Conservation (phyloP, 1,140 invertebrate species). For the Drosophila melanica region DNA sequence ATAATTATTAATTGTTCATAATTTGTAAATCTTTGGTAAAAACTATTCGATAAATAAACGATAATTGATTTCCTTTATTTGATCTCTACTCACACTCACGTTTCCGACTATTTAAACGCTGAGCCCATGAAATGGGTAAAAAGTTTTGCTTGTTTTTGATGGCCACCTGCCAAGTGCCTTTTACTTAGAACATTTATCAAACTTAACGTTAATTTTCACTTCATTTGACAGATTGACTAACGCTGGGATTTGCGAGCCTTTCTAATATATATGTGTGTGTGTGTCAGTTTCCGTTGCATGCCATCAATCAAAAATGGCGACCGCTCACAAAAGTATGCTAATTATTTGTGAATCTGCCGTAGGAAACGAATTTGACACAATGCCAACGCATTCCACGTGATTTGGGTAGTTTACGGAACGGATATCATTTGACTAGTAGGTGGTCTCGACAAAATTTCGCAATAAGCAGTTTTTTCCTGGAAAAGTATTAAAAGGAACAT, state of each 20-base stretch:
- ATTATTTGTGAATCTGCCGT: neutral
- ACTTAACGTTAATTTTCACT: neutral
- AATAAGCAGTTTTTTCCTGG: too few relatives aligned
- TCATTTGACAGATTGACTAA: neutral
- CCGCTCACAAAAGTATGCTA: neutral
- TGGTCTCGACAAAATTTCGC: too few relatives aligned
- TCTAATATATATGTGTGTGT: neutral
- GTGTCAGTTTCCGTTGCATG: neutral
- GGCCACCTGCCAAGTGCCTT: neutral
- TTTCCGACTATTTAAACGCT: too few relatives aligned
- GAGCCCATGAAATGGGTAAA: too few relatives aligned
- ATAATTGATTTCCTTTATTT: neutral
- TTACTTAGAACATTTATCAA: neutral
- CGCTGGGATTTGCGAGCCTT: neutral
- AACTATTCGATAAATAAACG: too few relatives aligned
- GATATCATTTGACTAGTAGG: too few relatives aligned
- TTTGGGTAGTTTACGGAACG: neutral
- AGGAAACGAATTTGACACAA: too few relatives aligned
- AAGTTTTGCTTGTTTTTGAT: neutral
- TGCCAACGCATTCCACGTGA: too few relatives aligned
- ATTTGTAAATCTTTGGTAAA: too few relatives aligned
- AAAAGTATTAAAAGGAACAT: too few relatives aligned
- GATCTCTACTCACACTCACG: neutral
- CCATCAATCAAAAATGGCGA: neutral
- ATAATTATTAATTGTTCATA: too few relatives aligned